These are phyloP conservation scores for Mimachlamys varia DNA, from an alignment of 2,888 invertebrate genomes.

Conservation along the genomic window DNA sequence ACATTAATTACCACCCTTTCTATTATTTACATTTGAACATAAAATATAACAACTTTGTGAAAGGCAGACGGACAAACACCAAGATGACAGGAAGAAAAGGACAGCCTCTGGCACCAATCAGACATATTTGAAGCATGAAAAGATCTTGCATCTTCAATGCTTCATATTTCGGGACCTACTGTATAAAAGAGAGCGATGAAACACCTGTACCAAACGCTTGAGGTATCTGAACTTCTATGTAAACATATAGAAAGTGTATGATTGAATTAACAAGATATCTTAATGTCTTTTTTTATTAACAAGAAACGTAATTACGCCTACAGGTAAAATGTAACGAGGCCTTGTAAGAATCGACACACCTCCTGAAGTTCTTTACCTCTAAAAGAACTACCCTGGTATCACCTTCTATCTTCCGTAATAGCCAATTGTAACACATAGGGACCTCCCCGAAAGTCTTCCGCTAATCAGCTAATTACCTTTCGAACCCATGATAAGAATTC, in stretches of 20 bases:
- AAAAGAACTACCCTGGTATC: background rate
- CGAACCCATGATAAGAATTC: background rate
- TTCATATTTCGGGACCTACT: background rate
- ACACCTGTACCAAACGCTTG: background rate
- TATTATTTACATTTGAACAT: too few relatives aligned
- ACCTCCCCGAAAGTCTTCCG: background rate
- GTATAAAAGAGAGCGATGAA: background rate
- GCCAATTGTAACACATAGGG: background rate
- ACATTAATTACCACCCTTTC: too few relatives aligned
- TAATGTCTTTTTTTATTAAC: background rate
- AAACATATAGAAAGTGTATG: background rate
- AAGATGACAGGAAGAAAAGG: too few relatives aligned
- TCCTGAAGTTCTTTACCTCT: too few relatives aligned
- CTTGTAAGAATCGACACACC: too few relatives aligned
- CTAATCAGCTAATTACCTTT: background rate
- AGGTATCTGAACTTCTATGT: background rate
- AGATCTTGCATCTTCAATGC: background rate
- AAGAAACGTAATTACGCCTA: background rate
- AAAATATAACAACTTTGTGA: too few relatives aligned
- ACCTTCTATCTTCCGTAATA: background rate
- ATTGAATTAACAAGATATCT: background rate
- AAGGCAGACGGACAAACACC: too few relatives aligned
- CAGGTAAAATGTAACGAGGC: too few relatives aligned
- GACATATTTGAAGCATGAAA: background rate
- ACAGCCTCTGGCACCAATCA: too few relatives aligned